Evolutionary conservation across 2,113 vertebrate species (phyloP).

Genomic region (Brachionichthys hirsutus): DNA sequence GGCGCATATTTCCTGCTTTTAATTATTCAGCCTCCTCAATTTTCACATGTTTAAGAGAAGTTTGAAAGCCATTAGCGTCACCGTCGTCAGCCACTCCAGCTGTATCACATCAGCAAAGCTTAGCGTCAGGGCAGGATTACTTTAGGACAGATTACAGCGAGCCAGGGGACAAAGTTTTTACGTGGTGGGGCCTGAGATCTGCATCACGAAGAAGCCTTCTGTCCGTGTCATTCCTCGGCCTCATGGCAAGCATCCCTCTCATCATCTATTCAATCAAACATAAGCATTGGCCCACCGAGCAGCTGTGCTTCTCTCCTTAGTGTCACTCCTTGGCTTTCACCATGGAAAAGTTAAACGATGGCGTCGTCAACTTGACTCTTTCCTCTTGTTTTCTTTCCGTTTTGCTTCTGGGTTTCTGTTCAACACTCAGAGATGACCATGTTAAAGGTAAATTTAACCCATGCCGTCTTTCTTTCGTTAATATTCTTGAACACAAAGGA

Average conservation of each 20-base stretch:
- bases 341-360: constrained; percentile 29
- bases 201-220: constrained; percentile 8
- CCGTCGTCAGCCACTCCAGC: constrained; percentile 52
- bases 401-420: too few relatives aligned
- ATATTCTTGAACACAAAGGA: neutral
- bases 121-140: constrained; percentile 39
- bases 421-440: too few relatives aligned
- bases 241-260: constrained; percentile 39
- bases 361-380: constrained; percentile 29
- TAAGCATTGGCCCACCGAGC: constrained; percentile 23
- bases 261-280: constrained; percentile 44
- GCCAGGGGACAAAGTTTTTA: constrained; percentile 35
- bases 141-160: constrained; percentile 25
- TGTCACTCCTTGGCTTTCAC: constrained; percentile 37
- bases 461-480: constrained; percentile 2
- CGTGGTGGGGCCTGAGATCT: neutral
- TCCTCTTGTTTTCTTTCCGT: neutral
- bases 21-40: constrained; percentile 71
- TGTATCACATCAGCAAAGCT: constrained; percentile 59
- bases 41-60: constrained; percentile 63
- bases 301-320: constrained; percentile 38
- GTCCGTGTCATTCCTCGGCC: constrained; percentile 17
- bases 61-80: constrained; percentile 67
- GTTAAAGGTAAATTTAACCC: too few relatives aligned
- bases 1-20: constrained; percentile 58